Base-by-base conservation (phyloP, 2,888 invertebrate species). In the Phania funesta region DNA sequence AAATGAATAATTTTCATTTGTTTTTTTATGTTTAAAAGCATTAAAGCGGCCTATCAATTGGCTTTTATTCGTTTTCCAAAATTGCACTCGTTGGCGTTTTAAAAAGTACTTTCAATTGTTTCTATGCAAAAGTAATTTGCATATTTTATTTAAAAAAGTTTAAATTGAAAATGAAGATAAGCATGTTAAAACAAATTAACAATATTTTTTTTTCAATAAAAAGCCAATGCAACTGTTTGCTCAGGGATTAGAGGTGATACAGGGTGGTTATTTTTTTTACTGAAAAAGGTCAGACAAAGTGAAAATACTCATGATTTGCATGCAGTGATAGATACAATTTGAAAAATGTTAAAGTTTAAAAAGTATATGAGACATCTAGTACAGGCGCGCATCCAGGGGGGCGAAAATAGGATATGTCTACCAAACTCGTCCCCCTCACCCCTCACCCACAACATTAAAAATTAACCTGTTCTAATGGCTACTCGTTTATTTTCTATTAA, bases 81-180 rank as follows among this genome's bases (percentile, higher is more conserved):
- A 52, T 44, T 1, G 9, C 67, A 46, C 3, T 38, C 22, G 18
- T 54, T 64, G 56, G 41, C 70, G 58, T 50, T 50, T 48, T 29
- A 52, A 60, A 65, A 74, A 76, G 65, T 80, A 71, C 70, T 70
- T 75, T 65, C 71, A 81, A 77, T 77, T 73, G 77, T 77, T 73
- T 81, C 46, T 65, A 60, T 67, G 74, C 70, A 77, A 60, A 73
- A 52, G 60, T 60, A 74, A 79, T 82, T 82, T 82, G 81, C 81
- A 77, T 82, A 77, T 78, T 82, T 82, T 74, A 75, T 75, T 64
- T 32, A 9, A 67, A 79, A n/a, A 67, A 54, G 24, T 24, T 32
- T 35, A 67, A 76, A 73, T 71, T 77, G 68, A 77, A 68, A 70
- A 70, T 46, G 20, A 70, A 70, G 78, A 70, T 78, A 52, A 77